Evolutionary conservation across 2,888 invertebrate genomes (phyloP), one percentile per base, ranked within the genome.

Genomic region (Diabrotica balteata): DNA sequence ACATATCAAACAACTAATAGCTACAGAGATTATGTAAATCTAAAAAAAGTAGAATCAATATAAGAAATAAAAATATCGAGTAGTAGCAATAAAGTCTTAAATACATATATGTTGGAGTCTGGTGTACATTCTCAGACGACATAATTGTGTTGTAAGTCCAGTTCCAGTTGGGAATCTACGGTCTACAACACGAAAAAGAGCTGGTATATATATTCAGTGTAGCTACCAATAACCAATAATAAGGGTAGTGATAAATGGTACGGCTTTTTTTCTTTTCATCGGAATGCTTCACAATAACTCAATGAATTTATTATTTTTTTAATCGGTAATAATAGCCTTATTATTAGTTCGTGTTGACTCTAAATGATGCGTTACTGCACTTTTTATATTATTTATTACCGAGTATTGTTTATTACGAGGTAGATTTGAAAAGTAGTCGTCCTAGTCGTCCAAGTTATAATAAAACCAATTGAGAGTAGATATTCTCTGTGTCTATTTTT

Each of bases 81-180:
- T 32, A 32, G 32, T 5, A 32, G 32, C 32, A 32, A 32, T 32
- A 32, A 32, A 62, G 52, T 62, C 52, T 65, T 59, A 53, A 59
- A 67, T 67, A 67, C 68, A 70, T 70, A 66, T 68, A 63, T 68
- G 47, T 50, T 45, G 67, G 63, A 68, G 68, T 67, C 63, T 52
- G 46, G 43, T 59, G 63, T 52, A 69, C 73, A 73, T 73, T 73
- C 71, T 69, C 73, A 73, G 73, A 73, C 71, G 59, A 68, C 63
- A 66, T 73, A 71, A 73, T 71, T 71, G 68, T 69, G 44, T 52
- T 44, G 61, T 53, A 61, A 61, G 44, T 45, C 53, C 46, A 61
- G 61, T 51, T 61, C 32, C 42, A 53, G 53, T 53, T 10, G 53
- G 5, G 32, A 32, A 32, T 32, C 53, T 53, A 53, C 10, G 53